These are phyloP conservation scores for Calcarius lapponicus DNA, from an alignment of 2,797 vertebrate species.

Conservation along the genomic window DNA sequence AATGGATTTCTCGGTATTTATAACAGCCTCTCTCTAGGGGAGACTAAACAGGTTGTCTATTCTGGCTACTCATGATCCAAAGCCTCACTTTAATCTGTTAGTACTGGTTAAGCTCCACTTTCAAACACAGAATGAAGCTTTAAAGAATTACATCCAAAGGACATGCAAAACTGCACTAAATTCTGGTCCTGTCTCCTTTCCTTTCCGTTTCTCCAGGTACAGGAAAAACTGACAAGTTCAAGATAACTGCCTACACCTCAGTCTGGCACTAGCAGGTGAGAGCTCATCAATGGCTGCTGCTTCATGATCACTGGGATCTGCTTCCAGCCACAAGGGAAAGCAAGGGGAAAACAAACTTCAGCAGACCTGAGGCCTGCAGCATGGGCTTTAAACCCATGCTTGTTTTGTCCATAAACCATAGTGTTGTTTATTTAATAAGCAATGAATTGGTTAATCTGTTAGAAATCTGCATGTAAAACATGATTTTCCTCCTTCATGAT, in stretches of 20 bases:
- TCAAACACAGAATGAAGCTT: background rate
- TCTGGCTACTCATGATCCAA: background rate
- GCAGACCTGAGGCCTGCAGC: background rate
- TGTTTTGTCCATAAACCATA: background rate
- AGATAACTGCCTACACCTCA: background rate
- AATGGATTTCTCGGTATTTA: background rate
- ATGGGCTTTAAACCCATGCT: background rate
- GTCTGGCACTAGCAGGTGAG: rapidly evolving
- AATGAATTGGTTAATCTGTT: background rate
- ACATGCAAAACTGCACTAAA: background rate
- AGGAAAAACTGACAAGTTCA: background rate
- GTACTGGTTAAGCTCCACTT: background rate
- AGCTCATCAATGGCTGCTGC: background rate
- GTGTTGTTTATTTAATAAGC: background rate
- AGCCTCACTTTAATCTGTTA: background rate
- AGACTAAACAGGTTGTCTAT: background rate
- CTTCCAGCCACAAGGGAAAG: background rate
- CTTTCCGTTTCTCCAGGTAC: background rate
- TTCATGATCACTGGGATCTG: rapidly evolving
- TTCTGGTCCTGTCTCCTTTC: background rate
- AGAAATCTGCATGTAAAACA: background rate
- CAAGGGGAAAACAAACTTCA: background rate
- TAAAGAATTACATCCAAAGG: background rate
- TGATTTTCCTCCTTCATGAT: background rate
- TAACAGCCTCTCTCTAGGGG: background rate